These are phyloP conservation scores for Phylloscopus whistleri DNA, from an alignment of 2,113 vertebrate species.

Conservation along the genomic window DNA sequence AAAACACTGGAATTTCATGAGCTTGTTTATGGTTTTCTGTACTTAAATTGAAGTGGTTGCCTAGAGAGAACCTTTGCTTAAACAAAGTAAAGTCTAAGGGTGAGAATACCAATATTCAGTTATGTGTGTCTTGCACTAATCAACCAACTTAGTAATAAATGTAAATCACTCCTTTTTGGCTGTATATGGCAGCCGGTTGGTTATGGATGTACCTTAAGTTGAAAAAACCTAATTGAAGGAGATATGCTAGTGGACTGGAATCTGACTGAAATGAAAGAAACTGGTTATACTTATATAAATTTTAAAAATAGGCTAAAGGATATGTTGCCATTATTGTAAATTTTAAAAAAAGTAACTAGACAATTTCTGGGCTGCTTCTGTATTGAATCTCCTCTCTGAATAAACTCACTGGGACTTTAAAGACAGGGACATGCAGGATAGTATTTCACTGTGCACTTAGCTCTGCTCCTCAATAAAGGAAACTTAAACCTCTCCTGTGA, in stretches of 20 bases:
- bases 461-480: neutral
- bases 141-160: neutral
- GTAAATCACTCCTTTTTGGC: neutral
- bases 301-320: neutral
- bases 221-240: neutral
- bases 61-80: neutral
- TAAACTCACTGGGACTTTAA: constrained; percentile 11
- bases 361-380: neutral
- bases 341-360: neutral
- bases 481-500: neutral
- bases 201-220: neutral
- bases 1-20: neutral
- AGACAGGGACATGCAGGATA: neutral
- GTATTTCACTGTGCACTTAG: constrained; percentile 14
- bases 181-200: neutral
- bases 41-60: neutral
- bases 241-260: neutral
- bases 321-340: neutral
- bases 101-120: neutral
- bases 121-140: neutral
- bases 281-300: neutral
- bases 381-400: neutral
- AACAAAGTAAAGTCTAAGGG: neutral
- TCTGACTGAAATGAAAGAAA: neutral
- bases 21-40: neutral